phyloP scores from a whole-genome alignment of 2,113 vertebrate species.

The Neogale vison region DNA sequence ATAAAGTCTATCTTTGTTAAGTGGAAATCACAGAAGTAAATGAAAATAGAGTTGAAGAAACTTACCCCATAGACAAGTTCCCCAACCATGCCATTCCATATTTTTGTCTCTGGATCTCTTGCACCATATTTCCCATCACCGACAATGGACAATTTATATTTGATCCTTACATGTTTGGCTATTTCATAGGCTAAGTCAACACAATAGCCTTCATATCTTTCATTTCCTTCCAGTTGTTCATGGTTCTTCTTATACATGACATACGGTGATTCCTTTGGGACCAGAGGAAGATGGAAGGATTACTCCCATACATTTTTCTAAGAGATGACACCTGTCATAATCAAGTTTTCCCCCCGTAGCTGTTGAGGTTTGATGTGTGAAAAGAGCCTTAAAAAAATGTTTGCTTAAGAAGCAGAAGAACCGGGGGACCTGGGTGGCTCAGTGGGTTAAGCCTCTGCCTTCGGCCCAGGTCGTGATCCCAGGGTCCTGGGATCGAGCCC shows the following conservation, averaged over 20 bases:
- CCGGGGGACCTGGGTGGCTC: too few relatives aligned
- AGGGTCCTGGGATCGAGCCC: too few relatives aligned
- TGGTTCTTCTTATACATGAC: slow-evolving; percentile 99
- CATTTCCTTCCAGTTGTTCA: slow-evolving; percentile 99
- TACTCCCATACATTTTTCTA: slow-evolving; percentile 88
- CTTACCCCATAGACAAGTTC: slow-evolving; percentile 99
- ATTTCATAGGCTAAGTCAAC: slow-evolving; percentile 99
- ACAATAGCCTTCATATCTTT: slow-evolving; percentile 99
- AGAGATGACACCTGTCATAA: slow-evolving; percentile 71
- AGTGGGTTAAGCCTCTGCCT: too few relatives aligned
- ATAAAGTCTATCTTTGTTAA: slow-evolving; percentile 35
- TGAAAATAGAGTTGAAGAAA: slow-evolving; percentile 83
- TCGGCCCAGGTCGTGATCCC: too few relatives aligned
- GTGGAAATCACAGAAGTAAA: slow-evolving; percentile 55
- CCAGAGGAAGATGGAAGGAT: slow-evolving; percentile 82
- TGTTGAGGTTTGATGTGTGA: slow-evolving; percentile 35
- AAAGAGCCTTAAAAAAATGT: background rate
- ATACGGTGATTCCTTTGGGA: slow-evolving; percentile 99
- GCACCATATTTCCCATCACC: slow-evolving; percentile 99
- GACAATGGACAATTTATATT: slow-evolving; percentile 99
- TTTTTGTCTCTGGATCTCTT: slow-evolving; percentile 98
- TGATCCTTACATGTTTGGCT: slow-evolving; percentile 99
- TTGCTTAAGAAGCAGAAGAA: background rate
- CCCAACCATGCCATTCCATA: slow-evolving; percentile 99
- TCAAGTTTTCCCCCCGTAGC: background rate